Conservation (phyloP, 1,140 invertebrate genomes). For the Ruditapes philippinarum region DNA sequence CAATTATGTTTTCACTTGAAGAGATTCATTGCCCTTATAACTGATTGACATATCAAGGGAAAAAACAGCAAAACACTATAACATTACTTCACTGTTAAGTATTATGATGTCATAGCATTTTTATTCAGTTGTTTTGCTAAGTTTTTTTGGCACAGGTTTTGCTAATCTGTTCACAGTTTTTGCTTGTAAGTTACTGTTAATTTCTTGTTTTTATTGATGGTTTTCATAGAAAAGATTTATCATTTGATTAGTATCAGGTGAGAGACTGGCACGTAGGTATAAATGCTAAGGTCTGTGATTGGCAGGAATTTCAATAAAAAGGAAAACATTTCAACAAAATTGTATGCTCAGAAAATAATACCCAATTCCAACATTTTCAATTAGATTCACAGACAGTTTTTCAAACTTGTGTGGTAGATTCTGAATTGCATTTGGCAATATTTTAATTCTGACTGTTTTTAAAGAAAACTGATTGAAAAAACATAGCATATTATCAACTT, state of each 20-base stretch:
- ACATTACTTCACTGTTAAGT: background rate
- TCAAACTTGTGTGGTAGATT: background rate
- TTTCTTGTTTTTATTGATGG: background rate
- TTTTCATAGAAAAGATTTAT: background rate
- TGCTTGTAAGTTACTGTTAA: background rate
- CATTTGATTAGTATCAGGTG: background rate
- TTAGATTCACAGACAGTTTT: background rate
- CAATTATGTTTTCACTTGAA: background rate
- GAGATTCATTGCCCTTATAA: background rate
- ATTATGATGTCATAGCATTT: background rate
- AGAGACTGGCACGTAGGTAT: background rate
- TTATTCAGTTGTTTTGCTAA: background rate
- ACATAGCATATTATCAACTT: no score
- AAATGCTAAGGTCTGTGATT: background rate
- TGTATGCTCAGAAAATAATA: no score
- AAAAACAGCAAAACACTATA: background rate
- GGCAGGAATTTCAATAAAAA: constrained; percentile 27
- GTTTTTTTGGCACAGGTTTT: background rate
- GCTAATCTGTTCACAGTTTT: background rate
- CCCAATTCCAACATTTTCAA: background rate
- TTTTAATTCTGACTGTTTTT: no score
- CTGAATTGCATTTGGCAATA: no score
- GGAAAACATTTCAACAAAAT: constrained; percentile 1
- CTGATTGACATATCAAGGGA: constrained; percentile 5
- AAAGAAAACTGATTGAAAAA: no score